Conservation (phyloP, 2,113 vertebrate species). For the Halichoerus grypus region DNA sequence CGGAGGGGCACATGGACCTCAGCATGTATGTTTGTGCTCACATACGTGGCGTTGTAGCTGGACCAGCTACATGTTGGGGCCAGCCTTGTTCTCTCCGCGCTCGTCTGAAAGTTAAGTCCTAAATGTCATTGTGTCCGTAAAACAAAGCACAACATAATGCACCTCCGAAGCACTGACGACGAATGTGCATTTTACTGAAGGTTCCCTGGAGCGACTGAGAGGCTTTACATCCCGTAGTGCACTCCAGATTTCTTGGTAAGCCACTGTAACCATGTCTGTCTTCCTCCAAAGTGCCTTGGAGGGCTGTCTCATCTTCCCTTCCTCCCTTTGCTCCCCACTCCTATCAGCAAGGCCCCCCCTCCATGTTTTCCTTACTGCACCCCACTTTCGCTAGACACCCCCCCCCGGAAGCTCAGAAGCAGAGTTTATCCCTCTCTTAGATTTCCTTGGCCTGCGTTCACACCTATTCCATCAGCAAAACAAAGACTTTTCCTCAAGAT, state of each 20-base stretch:
- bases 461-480: not conserved
- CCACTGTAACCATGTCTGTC: not conserved
- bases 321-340: not conserved
- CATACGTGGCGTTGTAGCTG: not conserved
- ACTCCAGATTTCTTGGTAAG: not conserved
- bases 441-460: not conserved
- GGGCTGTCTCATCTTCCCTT: not conserved
- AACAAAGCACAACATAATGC: not conserved
- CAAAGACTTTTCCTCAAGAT: not conserved
- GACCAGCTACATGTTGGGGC: not conserved
- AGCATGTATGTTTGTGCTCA: not conserved
- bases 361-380: not conserved
- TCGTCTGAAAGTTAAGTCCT: not conserved
- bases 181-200: not conserved
- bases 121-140: not conserved
- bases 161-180: not conserved
- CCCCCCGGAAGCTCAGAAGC: not conserved
- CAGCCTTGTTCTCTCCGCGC: not conserved
- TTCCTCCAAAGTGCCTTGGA: not conserved
- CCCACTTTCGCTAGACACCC: not conserved
- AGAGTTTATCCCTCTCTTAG: not conserved
- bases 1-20: not conserved
- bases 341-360: not conserved
- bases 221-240: not conserved
- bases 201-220: not conserved